A percentile compares a stretch with the other conserved stretches of the same genome.
phyloP scores from a whole-genome alignment of 2,888 invertebrate species.

The Pycnomerus fuliginosus region DNA sequence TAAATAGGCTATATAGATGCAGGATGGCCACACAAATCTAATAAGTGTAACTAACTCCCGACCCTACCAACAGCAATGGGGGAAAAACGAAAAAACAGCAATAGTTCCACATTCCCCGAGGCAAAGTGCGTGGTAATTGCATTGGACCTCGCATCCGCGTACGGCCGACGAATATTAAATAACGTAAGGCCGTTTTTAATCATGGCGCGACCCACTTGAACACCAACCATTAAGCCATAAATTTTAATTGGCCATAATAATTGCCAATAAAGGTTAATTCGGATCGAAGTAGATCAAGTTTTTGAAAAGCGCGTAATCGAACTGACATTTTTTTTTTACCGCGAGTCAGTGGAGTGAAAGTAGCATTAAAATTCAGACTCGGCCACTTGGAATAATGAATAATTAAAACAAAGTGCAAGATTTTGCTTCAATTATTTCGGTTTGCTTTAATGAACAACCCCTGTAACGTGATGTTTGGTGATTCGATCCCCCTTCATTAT shows the following conservation, averaged over 20 bases:
- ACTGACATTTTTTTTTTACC: too few relatives aligned
- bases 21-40: constrained; percentile 17
- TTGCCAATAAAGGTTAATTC: too few relatives aligned
- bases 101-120: constrained; percentile 28
- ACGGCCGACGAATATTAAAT: constrained; percentile 21
- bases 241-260: too few relatives aligned
- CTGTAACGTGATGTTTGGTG: constrained; percentile 1
- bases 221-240: too few relatives aligned
- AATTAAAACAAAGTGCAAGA: constrained; percentile 13
- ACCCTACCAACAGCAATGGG: constrained; percentile 5
- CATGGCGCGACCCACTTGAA: too few relatives aligned
- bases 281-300: too few relatives aligned
- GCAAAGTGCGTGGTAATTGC: constrained; percentile 32
- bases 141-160: constrained; percentile 21
- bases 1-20: constrained; percentile 36
- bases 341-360: constrained; percentile 15
- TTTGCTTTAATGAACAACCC: constrained; percentile 9
- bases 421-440: constrained; percentile 14
- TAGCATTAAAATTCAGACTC: constrained; percentile 15
- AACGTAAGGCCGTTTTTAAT: constrained; percentile 13
- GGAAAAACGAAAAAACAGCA: constrained; percentile 17
- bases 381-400: constrained; percentile 15
- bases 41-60: constrained; percentile 17
- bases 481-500: too few relatives aligned
- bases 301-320: too few relatives aligned